Conservation (phyloP, 2,113 vertebrate species). For the Solea solea region DNA sequence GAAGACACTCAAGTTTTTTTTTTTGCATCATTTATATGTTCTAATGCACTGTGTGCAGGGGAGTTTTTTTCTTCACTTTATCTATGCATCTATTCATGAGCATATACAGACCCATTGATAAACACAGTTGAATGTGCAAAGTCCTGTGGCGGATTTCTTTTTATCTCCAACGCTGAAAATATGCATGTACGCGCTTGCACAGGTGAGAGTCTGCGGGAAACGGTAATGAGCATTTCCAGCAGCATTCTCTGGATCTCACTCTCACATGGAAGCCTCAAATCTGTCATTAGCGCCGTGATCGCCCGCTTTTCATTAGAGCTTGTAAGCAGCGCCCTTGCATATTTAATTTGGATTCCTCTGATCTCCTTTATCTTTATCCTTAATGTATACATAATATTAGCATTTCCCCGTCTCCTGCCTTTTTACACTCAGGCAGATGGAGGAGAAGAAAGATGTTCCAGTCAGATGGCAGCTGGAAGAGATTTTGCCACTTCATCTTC, state of each 20-base stretch:
- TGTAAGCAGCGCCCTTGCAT: conserved; percentile 51
- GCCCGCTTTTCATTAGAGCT: conserved; percentile 58
- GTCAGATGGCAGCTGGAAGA: conserved; percentile 9
- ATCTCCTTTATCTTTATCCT: conserved; percentile 45
- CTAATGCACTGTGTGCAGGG: not conserved
- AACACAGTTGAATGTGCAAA: not conserved
- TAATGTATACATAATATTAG: conserved; percentile 33
- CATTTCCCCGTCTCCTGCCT: conserved; percentile 8
- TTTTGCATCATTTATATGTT: not conserved
- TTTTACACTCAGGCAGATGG: conserved; percentile 9
- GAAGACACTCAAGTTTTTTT: not conserved
- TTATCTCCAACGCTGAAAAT: conserved; percentile 22
- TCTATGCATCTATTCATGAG: not conserved
- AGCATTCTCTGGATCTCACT: conserved; percentile 54
- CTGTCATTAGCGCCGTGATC: conserved; percentile 53
- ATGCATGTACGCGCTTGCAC: conserved; percentile 22
- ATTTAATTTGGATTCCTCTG: conserved; percentile 62
- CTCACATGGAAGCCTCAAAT: conserved; percentile 53
- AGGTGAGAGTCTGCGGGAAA: conserved; percentile 42
- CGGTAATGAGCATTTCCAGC: conserved; percentile 64
- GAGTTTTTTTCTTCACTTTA: not conserved
- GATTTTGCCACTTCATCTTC: conserved; percentile 26
- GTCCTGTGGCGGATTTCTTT: conserved; percentile 8
- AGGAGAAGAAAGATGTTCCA: conserved; percentile 30
- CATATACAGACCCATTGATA: not conserved